Conservation (phyloP, 2,888 invertebrate species). For the Litoditis marina region DNA sequence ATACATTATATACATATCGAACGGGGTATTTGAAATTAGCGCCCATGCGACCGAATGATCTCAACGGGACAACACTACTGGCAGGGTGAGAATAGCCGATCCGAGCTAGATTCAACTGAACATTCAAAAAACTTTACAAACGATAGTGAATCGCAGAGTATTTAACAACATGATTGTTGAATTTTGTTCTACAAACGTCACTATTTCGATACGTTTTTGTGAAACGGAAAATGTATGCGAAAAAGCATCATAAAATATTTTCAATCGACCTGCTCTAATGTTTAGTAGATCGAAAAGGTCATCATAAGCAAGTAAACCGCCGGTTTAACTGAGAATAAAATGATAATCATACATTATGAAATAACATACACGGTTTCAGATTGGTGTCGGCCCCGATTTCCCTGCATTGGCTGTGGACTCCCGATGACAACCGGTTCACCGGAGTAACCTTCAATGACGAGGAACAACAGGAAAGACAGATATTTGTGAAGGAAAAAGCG, state of each 20-base stretch:
- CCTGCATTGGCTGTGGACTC: conserved; percentile 61
- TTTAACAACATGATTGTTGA: background rate
- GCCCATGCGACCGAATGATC: conserved; percentile 54
- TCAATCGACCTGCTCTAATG: too few species aligned
- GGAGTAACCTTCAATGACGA: conserved; percentile 42
- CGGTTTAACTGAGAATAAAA: too few species aligned
- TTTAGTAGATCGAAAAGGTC: too few species aligned
- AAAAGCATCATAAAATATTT: too few species aligned
- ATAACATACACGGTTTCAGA: conserved; percentile 25
- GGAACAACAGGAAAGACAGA: conserved; percentile 16
- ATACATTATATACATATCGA: conserved; percentile 57
- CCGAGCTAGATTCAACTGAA: too few species aligned
- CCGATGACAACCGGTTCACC: conserved; percentile 43
- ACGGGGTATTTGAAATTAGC: conserved; percentile 60
- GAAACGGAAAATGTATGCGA: too few species aligned
- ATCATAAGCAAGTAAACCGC: too few species aligned
- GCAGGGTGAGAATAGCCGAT: conserved; percentile 38
- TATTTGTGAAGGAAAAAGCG: conserved; percentile 55
- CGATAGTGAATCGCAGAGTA: too few species aligned
- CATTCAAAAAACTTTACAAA: too few species aligned
- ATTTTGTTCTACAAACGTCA: too few species aligned
- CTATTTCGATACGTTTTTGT: too few species aligned
- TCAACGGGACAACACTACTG: conserved; percentile 46
- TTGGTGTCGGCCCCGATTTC: conserved; percentile 60
- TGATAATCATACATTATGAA: too few species aligned